Base-by-base conservation (phyloP, 1,140 invertebrate genomes). In the Drosophila sulfurigaster region DNA sequence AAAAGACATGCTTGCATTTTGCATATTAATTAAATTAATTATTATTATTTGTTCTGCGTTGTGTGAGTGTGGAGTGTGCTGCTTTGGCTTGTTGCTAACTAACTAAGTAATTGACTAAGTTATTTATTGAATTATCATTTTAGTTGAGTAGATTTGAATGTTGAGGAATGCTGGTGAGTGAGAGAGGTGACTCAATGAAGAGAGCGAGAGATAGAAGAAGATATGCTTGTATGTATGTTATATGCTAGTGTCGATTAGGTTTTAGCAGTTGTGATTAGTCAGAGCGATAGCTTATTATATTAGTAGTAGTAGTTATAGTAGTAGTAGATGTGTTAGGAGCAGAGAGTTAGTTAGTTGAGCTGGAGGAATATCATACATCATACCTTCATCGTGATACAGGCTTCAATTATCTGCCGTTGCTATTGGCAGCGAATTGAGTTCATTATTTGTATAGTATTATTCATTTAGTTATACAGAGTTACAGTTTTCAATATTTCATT, bases 381-480 rank as follows among this genome's bases (percentile, higher is more conserved):
- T 96, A 97, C 96, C 96, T 97, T 97, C 92, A 97, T 95, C 92
- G 96, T 96, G 94, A 97, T 96, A 96, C 96, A 97, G 94, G 96
- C 96, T 95, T 97, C 96, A 94, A 96, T 95, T 95, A 97, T 96
- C 96, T 97, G 97, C 96, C 97, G 96, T 94, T 94, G 93, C 92
- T 92, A 81, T 87, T 80, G 78, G 81, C 91, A 92, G 88, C 91
- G 67, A 91, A 88, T 90, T 90, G 82, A 79, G 81, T 82, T 70
- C 69, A 75, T 58, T 52, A 49, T 56, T 58, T 66, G 11, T 48
- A 65, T 69, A 48, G 58, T 45, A 65, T 66, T 72, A 68, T 49
- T 10, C 0, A 64, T 66, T 25, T 62, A 81, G 66, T 69, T 60
- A 62, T 65, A 30, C 13, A 64, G 1, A 25, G 35, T 38, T 38